phyloP scores from a whole-genome alignment of 2,888 invertebrate genomes.

The Acrobasis repandana region DNA sequence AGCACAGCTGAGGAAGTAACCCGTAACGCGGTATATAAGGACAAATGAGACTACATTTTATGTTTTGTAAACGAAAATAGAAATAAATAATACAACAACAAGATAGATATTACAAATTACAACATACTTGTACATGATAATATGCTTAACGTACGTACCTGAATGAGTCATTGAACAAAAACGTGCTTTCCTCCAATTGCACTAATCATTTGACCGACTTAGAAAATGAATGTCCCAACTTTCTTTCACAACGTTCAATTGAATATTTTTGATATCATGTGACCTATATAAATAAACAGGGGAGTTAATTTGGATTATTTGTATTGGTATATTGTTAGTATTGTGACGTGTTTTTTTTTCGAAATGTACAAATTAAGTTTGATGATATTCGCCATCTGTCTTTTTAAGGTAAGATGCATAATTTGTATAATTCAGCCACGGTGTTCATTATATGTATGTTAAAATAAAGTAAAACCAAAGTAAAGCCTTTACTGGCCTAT shows the following conservation, averaged over 20 bases:
- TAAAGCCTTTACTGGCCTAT: no score
- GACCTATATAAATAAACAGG: slow-evolving; percentile 16
- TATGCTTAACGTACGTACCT: background rate
- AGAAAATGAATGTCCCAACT: slow-evolving; percentile 14
- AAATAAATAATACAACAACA: no score
- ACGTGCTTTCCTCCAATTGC: slow-evolving; percentile 10
- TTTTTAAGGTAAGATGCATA: slow-evolving; percentile 8
- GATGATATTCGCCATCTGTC: slow-evolving; percentile 5
- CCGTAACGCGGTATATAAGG: no score
- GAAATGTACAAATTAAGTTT: slow-evolving; percentile 15
- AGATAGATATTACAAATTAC: no score
- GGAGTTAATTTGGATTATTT: background rate
- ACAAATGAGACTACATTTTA: no score
- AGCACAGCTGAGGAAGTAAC: no score
- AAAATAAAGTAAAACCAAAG: no score
- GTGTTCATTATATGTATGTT: no score
- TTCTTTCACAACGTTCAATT: slow-evolving; percentile 12
- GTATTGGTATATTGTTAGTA: background rate
- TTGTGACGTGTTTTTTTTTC: background rate
- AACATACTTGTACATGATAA: background rate
- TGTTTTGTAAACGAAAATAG: no score
- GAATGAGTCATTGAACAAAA: slow-evolving; percentile 2
- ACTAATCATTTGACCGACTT: slow-evolving; percentile 9
- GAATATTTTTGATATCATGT: background rate
- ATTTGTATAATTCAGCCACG: no score